Evolutionary conservation across 2,113 vertebrate species (phyloP).

Genomic region (Perca fluviatilis): DNA sequence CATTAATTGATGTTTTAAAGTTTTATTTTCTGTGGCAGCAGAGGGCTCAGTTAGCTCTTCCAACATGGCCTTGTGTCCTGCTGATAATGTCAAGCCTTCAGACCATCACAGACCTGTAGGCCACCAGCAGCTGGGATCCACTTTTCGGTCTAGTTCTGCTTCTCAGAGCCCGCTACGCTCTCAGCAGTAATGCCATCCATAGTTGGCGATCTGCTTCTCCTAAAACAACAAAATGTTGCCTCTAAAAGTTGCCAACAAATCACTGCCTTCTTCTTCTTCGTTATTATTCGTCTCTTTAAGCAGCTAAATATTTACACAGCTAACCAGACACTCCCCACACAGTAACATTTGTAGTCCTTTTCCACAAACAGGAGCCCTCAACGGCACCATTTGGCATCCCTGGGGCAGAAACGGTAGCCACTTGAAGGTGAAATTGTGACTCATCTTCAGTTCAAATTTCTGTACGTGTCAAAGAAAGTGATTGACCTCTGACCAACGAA

Average conservation of each 20-base stretch:
- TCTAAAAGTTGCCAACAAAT: conserved; percentile 25
- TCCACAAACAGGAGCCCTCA: background rate
- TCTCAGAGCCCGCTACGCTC: conserved; percentile 39
- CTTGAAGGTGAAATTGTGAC: background rate
- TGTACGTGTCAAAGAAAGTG: background rate
- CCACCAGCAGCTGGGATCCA: background rate
- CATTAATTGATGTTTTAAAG: background rate
- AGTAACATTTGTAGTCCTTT: conserved; percentile 2
- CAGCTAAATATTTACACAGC: conserved; percentile 9
- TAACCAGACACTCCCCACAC: background rate
- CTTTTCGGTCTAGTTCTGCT: background rate
- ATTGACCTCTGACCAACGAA: conserved; percentile 1
- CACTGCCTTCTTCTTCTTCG: background rate
- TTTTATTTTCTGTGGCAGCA: background rate
- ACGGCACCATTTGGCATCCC: conserved; percentile 11
- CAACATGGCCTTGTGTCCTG: no score
- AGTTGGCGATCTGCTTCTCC: background rate
- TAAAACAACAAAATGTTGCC: background rate
- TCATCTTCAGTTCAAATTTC: background rate
- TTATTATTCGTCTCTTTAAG: background rate
- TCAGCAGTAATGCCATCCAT: background rate
- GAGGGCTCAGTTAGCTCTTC: background rate
- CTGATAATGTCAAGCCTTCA: no score
- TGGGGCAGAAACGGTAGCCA: background rate
- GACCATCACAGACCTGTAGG: no score